These are phyloP conservation scores for Sebastiscus tertius DNA, from an alignment of 2,797 vertebrate species.

Conservation along the genomic window DNA sequence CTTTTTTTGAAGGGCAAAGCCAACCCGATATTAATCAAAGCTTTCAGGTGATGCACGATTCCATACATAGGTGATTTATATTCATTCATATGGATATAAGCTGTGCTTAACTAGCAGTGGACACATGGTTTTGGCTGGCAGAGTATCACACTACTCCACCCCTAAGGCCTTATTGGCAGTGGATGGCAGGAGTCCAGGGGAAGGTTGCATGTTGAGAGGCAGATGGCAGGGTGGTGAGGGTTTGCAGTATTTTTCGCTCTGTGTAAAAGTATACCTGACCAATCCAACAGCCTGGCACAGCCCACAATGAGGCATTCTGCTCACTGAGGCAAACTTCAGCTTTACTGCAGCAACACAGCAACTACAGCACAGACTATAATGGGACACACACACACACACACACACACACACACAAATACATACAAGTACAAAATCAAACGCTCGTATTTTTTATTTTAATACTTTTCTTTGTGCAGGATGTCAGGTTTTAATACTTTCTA, in stretches of 20 bases:
- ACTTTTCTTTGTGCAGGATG: neutral
- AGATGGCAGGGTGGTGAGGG: conserved; percentile 64
- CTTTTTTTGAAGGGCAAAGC: conserved; percentile 20
- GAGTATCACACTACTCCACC: conserved; percentile 54
- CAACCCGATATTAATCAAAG: neutral
- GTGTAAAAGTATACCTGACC: conserved; percentile 59
- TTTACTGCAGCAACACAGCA: conserved; percentile 32
- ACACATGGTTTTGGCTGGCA: conserved; percentile 60
- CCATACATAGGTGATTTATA: conserved; percentile 4
- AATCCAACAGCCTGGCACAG: conserved; percentile 24
- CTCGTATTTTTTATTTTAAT: neutral
- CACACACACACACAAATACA: conserved; percentile 20
- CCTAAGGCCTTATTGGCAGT: conserved; percentile 65
- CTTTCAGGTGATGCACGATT: conserved; percentile 8
- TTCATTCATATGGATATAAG: conserved; percentile 35
- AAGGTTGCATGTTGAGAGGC: conserved; percentile 72
- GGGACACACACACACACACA: conserved; percentile 40
- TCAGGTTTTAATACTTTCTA: neutral
- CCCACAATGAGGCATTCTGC: conserved; percentile 30
- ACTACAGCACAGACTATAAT: conserved; percentile 7
- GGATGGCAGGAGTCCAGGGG: conserved; percentile 63
- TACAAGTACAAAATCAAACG: neutral
- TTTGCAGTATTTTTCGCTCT: conserved; percentile 50
- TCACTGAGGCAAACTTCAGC: conserved; percentile 31
- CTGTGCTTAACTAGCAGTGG: conserved; percentile 56